A percentile compares a stretch with the other conserved stretches of the same genome.
Evolutionary conservation across 1,140 invertebrate species (phyloP).

Genomic region (Sycophila sp.): DNA sequence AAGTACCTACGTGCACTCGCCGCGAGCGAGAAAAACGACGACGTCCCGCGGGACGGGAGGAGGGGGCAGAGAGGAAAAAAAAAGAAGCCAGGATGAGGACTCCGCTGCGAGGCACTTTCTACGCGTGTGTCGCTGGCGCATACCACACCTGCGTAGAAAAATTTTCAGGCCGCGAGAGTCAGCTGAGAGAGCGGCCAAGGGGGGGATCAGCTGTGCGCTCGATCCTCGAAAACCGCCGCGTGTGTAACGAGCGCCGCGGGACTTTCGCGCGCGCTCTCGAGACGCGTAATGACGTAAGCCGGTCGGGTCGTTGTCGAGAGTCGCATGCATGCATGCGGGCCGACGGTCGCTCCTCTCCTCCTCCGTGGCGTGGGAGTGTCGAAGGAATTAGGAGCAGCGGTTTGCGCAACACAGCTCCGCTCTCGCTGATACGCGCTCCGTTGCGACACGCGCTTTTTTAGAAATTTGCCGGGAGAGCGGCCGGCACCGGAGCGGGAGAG

Average conservation of each 20-base stretch:
- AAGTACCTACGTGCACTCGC: too few relatives aligned
- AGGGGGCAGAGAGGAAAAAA: too few relatives aligned
- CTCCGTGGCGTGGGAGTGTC: not conserved
- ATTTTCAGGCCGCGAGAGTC: not conserved
- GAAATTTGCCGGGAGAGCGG: too few relatives aligned
- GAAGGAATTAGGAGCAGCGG: not conserved
- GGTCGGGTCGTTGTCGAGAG: not conserved
- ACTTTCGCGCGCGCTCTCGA: not conserved
- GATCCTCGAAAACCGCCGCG: too few relatives aligned
- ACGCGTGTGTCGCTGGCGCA: not conserved
- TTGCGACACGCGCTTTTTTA: not conserved
- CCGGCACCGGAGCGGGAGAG: too few relatives aligned
- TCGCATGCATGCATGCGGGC: not conserved
- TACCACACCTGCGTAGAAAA: not conserved
- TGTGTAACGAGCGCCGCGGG: not conserved
- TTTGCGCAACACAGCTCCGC: not conserved
- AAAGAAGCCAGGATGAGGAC: too few relatives aligned
- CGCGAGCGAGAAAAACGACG: too few relatives aligned
- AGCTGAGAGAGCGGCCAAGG: constrained; percentile 26
- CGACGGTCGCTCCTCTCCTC: too few relatives aligned
- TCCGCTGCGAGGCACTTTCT: not conserved
- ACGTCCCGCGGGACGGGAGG: too few relatives aligned
- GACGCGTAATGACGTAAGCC: not conserved
- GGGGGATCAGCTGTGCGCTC: constrained; percentile 28
- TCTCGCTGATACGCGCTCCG: not conserved